phyloP scores from a whole-genome alignment of 1,140 invertebrate species.

The Hypothenemus hampei region DNA sequence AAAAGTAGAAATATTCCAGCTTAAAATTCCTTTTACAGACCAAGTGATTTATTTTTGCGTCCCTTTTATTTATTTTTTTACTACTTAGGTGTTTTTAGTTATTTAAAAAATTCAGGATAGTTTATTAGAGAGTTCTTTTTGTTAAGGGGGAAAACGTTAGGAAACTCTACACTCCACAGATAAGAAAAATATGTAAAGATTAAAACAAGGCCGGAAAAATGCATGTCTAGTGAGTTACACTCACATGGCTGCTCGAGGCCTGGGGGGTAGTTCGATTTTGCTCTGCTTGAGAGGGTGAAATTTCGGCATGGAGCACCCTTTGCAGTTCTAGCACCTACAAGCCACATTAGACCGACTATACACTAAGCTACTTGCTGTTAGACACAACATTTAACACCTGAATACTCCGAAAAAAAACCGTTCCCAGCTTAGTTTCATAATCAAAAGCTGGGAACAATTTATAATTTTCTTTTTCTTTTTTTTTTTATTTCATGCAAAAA shows the following conservation, averaged over 20 bases:
- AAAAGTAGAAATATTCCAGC: too few species aligned
- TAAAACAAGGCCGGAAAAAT: slow-evolving; percentile 16
- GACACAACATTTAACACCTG: slow-evolving; percentile 11
- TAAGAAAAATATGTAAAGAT: slow-evolving; percentile 14
- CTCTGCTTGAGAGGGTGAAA: slow-evolving; percentile 46
- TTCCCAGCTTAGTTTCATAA: slow-evolving; percentile 2
- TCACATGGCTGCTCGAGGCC: slow-evolving; percentile 40
- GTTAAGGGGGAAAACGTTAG: too few species aligned
- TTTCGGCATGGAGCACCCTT: slow-evolving; percentile 60
- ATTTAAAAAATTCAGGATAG: too few species aligned
- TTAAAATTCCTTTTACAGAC: too few species aligned
- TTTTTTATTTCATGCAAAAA: slow-evolving; percentile 15
- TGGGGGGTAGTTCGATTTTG: slow-evolving; percentile 35
- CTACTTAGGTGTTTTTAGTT: neutral
- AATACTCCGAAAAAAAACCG: neutral
- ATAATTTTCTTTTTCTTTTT: too few species aligned
- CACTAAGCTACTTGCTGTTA: slow-evolving; percentile 27
- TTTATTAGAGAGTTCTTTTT: too few species aligned
- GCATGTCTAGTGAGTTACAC: slow-evolving; percentile 37
- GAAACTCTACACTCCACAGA: slow-evolving; percentile 10
- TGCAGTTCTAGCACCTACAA: slow-evolving; percentile 63
- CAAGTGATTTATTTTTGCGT: too few species aligned
- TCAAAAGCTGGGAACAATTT: too few species aligned
- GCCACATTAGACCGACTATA: slow-evolving; percentile 42
- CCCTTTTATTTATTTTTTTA: too few species aligned